These are phyloP conservation scores for Andrena bicolor DNA, from an alignment of 2,888 invertebrate genomes.

Conservation along the genomic window DNA sequence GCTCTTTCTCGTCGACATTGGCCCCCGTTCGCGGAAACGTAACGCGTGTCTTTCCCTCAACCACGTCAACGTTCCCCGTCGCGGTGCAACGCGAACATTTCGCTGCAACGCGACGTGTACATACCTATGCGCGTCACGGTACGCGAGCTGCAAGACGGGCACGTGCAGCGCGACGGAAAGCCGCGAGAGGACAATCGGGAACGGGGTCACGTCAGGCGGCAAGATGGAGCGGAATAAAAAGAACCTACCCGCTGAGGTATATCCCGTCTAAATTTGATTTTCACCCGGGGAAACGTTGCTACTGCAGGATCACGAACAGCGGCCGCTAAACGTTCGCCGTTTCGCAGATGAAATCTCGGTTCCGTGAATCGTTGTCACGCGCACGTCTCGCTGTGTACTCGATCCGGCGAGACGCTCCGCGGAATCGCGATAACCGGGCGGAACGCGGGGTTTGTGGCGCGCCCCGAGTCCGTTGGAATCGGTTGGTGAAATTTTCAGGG, in stretches of 20 bases:
- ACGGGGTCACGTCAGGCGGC: constrained; percentile 63
- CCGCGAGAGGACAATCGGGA: constrained; percentile 63
- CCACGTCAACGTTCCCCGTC: constrained; percentile 18
- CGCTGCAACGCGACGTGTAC: constrained; percentile 31
- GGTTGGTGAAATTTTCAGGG: constrained; percentile 55
- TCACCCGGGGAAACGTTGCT: constrained; percentile 31
- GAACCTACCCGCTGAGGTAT: constrained; percentile 30
- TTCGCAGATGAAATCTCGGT: background rate
- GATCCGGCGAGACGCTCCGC: background rate
- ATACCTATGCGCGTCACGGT: constrained; percentile 56
- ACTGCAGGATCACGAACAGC: constrained; percentile 21
- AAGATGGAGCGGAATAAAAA: constrained; percentile 63
- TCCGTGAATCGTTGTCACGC: background rate
- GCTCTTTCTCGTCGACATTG: background rate
- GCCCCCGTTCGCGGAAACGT: constrained; percentile 39
- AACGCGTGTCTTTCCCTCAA: constrained; percentile 55
- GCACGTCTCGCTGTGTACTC: background rate
- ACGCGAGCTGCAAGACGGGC: constrained; percentile 57
- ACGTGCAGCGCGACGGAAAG: constrained; percentile 57
- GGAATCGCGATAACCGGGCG: background rate
- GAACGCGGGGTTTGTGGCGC: background rate
- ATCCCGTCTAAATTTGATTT: constrained; percentile 58
- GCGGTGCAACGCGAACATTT: constrained; percentile 26
- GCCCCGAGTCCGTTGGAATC: constrained; percentile 17
- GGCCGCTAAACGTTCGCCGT: background rate